Percentiles rank a stretch among this genome's conserved stretches.
Evolutionary conservation across 1,140 invertebrate species (phyloP).

Genomic region (Trinorchestia longiramus): DNA sequence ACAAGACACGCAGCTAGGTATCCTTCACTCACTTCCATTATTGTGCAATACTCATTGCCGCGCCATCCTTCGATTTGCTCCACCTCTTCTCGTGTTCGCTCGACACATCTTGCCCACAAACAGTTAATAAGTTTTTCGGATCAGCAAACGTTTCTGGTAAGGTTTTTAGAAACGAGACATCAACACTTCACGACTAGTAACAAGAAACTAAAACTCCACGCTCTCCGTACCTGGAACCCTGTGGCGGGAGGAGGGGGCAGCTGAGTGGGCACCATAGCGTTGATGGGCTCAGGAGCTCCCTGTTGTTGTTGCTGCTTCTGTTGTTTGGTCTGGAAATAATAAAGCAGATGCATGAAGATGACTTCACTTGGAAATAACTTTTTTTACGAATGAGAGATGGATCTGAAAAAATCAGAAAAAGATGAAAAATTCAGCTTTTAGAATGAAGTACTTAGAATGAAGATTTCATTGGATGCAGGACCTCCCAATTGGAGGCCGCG

Average conservation of each 20-base stretch:
- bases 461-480: background rate
- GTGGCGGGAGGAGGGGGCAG: slow-evolving; percentile 21
- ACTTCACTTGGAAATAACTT: no score
- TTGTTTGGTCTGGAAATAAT: slow-evolving; percentile 24
- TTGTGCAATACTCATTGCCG: background rate
- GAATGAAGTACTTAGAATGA: background rate
- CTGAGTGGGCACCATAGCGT: slow-evolving; percentile 60
- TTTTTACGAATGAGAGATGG: no score
- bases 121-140: no score
- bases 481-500: background rate
- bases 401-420: no score
- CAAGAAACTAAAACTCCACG: no score
- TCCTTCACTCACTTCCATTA: background rate
- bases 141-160: no score
- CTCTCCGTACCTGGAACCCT: background rate
- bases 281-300: slow-evolving; percentile 49
- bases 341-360: background rate
- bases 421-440: no score
- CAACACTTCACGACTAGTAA: no score
- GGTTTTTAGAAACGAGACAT: no score
- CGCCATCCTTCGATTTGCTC: background rate
- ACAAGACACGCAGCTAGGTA: no score
- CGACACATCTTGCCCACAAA: background rate
- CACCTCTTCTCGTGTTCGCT: background rate
- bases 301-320: slow-evolving; percentile 63